These are phyloP conservation scores for Platyura marginata DNA, from an alignment of 1,140 invertebrate genomes.

Conservation along the genomic window DNA sequence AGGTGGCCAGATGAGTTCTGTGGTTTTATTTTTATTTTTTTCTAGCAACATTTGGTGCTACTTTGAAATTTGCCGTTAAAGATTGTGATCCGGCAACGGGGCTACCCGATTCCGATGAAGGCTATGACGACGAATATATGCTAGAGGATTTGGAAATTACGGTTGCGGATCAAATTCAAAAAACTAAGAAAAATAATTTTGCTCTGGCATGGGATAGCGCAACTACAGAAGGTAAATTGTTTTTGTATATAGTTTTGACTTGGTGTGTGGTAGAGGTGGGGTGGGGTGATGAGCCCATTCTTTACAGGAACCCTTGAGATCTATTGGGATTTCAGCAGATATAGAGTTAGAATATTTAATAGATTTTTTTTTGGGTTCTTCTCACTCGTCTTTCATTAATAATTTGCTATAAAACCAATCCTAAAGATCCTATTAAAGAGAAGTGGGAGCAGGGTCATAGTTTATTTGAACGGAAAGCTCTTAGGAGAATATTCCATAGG, in stretches of 20 bases:
- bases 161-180: conserved; percentile 81
- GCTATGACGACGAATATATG: conserved; percentile 44
- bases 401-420: not conserved
- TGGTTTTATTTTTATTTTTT: conserved; percentile 4
- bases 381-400: not conserved
- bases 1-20: too few species aligned
- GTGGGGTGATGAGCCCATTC: too few species aligned
- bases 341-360: not conserved
- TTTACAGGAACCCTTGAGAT: too few species aligned
- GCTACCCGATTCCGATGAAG: conserved; percentile 81
- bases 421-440: too few species aligned
- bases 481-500: too few species aligned
- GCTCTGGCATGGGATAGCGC: conserved; percentile 51
- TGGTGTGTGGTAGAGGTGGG: not conserved
- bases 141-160: conserved; percentile 87
- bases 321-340: too few species aligned
- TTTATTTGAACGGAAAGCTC: too few species aligned
- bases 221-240: conserved; percentile 19
- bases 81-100: conserved; percentile 94
- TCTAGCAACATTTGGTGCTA: conserved; percentile 65
- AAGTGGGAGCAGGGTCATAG: too few species aligned
- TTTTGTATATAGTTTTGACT: not conserved
- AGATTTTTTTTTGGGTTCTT: not conserved
- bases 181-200: conserved; percentile 62
- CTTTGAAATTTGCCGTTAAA: conserved; percentile 81